phyloP scores from a whole-genome alignment of 92 coral and sea anemone species.

The Hydrozoanthus gracilis region DNA sequence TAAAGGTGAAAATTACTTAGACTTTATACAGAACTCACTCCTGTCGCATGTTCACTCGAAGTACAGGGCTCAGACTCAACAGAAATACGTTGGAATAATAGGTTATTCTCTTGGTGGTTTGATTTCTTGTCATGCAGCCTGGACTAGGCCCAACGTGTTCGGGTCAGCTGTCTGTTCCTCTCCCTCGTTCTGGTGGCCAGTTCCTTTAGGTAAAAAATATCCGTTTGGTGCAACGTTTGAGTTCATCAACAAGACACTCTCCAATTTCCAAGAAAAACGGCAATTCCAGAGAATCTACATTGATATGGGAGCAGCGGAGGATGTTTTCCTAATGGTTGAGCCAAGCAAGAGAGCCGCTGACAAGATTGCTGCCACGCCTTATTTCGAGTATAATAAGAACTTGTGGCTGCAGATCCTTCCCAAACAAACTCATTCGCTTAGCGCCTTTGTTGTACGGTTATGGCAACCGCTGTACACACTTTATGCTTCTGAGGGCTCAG shows the following conservation, averaged over 20 bases:
- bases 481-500: slow-evolving; percentile 59
- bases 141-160: slow-evolving; percentile 64
- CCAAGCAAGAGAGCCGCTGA: slow-evolving; percentile 50
- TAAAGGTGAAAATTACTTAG: slow-evolving; percentile 49
- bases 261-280: slow-evolving; percentile 41
- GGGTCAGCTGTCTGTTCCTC: slow-evolving; percentile 66
- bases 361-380: slow-evolving; percentile 53
- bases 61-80: slow-evolving; percentile 40
- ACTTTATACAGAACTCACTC: slow-evolving; percentile 52
- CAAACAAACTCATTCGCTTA: slow-evolving; percentile 26
- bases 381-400: slow-evolving; percentile 55
- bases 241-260: slow-evolving; percentile 42
- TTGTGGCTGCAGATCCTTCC: slow-evolving; percentile 56
- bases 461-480: slow-evolving; percentile 60
- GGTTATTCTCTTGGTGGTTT: slow-evolving; percentile 64
- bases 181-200: slow-evolving; percentile 71
- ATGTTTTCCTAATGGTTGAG: slow-evolving; percentile 24
- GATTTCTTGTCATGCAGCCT: slow-evolving; percentile 61
- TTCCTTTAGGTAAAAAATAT: slow-evolving; percentile 45
- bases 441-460: slow-evolving; percentile 3
- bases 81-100: slow-evolving; percentile 52
- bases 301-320: slow-evolving; percentile 58
- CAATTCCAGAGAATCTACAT: slow-evolving; percentile 56
- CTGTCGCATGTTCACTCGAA: slow-evolving; percentile 32
- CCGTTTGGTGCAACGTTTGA: slow-evolving; percentile 55